Percentiles rank a stretch among this genome's conserved stretches.
Evolutionary conservation across 2,888 invertebrate species (phyloP).

Genomic region (Galeopsomyia nigrocyanea): DNA sequence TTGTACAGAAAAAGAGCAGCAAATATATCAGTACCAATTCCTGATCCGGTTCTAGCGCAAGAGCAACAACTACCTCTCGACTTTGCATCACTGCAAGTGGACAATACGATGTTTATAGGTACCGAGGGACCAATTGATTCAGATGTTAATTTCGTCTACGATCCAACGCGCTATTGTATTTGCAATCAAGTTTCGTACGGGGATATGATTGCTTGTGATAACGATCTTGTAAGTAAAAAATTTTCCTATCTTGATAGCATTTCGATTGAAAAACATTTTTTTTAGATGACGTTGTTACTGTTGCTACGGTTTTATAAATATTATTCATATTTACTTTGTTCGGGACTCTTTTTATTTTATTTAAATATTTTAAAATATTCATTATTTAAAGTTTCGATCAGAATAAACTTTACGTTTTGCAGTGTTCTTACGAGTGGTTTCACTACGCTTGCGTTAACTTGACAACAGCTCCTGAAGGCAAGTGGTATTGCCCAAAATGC

Average conservation of each 20-base stretch:
- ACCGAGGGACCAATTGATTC: no score
- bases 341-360: no score
- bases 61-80: no score
- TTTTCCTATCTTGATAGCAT: background rate
- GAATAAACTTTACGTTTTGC: constrained; percentile 59
- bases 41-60: no score
- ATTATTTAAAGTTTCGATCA: background rate
- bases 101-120: no score
- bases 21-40: no score
- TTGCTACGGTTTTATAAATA: no score
- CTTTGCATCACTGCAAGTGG: no score
- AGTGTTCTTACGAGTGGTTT: constrained; percentile 99
- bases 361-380: constrained; percentile 41
- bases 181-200: constrained; percentile 98
- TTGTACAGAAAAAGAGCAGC: no score
- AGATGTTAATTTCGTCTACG: no score
- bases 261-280: background rate
- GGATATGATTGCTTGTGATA: constrained; percentile 99
- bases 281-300: no score
- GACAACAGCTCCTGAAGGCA: constrained; percentile 95
- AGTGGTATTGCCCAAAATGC: constrained; percentile 99
- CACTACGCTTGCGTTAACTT: constrained; percentile 98
- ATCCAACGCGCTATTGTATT: constrained; percentile 84
- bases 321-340: no score
- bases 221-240: constrained; percentile 89